phyloP scores from a whole-genome alignment of 2,888 invertebrate species.

The Empis livida region DNA sequence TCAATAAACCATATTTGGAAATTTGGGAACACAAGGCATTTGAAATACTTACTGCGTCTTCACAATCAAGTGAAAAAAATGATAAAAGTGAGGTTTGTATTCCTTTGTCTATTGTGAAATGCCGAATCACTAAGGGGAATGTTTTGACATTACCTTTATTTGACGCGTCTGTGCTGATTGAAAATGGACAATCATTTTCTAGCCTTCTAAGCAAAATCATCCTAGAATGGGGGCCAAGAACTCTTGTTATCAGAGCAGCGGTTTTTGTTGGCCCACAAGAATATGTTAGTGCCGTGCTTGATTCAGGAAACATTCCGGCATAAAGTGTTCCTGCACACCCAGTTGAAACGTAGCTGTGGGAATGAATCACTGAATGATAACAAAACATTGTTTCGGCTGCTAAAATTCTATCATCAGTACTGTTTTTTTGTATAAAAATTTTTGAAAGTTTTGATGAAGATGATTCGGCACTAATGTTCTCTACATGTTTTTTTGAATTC shows the following conservation, averaged over 20 bases:
- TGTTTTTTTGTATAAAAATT: not conserved
- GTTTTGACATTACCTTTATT: slow-evolving; percentile 2
- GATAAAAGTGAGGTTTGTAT: slow-evolving; percentile 1
- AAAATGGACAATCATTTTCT: slow-evolving; percentile 1
- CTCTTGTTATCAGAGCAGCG: slow-evolving; percentile 3
- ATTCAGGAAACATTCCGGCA: slow-evolving; percentile 2
- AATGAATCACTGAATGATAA: slow-evolving; percentile 1
- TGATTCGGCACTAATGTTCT: not conserved
- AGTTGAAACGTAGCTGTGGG: slow-evolving; percentile 1
- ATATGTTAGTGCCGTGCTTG: slow-evolving; percentile 1
- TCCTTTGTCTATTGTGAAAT: slow-evolving; percentile 1
- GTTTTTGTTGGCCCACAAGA: slow-evolving; percentile 2
- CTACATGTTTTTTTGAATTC: not conserved
- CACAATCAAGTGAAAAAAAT: slow-evolving; percentile 2
- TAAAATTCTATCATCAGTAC: not conserved
- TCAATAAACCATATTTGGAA: not conserved
- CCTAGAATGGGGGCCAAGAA: not conserved
- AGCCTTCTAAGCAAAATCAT: not conserved
- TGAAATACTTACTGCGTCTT: slow-evolving; percentile 1
- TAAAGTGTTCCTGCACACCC: slow-evolving; percentile 3
- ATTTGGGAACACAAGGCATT: not conserved
- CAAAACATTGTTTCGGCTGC: not conserved
- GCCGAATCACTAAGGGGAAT: slow-evolving; percentile 1
- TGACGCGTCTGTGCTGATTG: slow-evolving; percentile 1
- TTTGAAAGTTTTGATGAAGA: not conserved